Base-by-base conservation (phyloP, 2,113 vertebrate species). In the Pteruthius melanotis region DNA sequence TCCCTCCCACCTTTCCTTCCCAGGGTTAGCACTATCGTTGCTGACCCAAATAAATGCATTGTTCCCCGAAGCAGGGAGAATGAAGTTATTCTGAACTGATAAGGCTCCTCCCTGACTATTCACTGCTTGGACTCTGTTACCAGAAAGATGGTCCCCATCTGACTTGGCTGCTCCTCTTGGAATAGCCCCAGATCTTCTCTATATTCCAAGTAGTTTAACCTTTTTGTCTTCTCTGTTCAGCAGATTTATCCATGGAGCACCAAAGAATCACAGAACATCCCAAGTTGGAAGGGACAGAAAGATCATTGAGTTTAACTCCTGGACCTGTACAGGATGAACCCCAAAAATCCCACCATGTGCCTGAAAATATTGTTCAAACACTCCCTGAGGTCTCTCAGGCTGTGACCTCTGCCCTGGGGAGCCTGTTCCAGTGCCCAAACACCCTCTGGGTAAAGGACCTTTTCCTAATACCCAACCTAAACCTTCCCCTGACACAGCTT, bases 101-200 rank as follows among this genome's bases (percentile, higher is more conserved):
- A 96, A 91, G 68, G 52, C 82, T 86, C 75, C 88, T 96, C 93
- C 87, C 94, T 71, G 47, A 90, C 76, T 92, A 59, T 93, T 94
- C 90, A 56, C 27, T 0, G 0, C 68, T 95, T 97, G 93, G 94
- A 91, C 54, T 81, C 33, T 0, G 1, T 82, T 72, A 89, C 76
- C 72, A 94, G 61, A 87, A 97, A 91, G 83, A 95, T 95, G 83
- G 89, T 94, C 87, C 87, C 49, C 94, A 95, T 97, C 89, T 93
- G 94, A 89, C 87, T 95, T 95, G 94, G 94, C 94, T 76, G 72
- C 15, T 95, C 65, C 52, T 95, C 74, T 78, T 95, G 93, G 93
- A 95, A 92, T 39, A 91, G 80, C 21, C 60, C 74, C 94, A 94
- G 76, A 47, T 78, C 52, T 86, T 90, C 71, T 77, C 86, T 54